Conservation (phyloP, 2,113 vertebrate genomes). For the Cnemophilus loriae region DNA sequence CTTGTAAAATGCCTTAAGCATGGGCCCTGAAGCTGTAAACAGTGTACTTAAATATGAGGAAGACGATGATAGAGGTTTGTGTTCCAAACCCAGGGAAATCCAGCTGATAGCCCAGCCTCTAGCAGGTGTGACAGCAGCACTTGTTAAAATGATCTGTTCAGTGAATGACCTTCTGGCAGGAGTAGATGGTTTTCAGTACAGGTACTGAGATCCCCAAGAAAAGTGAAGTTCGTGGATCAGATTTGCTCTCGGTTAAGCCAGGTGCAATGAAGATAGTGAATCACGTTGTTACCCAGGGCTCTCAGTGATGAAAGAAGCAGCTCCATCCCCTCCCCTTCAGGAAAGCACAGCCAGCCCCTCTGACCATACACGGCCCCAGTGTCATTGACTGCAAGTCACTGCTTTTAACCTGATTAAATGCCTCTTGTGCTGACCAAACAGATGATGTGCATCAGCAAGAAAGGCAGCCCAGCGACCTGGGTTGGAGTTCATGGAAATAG, state of each 20-base stretch:
- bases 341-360: not conserved
- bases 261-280: not conserved
- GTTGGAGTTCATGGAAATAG: not conserved
- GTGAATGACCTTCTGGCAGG: not conserved
- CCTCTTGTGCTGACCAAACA: not conserved
- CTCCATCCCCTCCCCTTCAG: not conserved
- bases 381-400: rapidly evolving
- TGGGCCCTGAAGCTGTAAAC: not conserved
- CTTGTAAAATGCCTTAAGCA: not conserved
- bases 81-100: not conserved
- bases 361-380: rapidly evolving
- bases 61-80: not conserved
- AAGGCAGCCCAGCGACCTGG: not conserved
- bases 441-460: not conserved
- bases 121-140: not conserved
- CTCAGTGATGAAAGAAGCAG: not conserved
- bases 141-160: not conserved
- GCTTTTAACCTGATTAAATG: not conserved
- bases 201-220: not conserved
- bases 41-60: not conserved
- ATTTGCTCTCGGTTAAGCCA: not conserved
- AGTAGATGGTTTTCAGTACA: not conserved
- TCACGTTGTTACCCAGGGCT: not conserved
- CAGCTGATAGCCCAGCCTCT: not conserved
- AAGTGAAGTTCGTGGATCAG: not conserved